Conservation (phyloP, 2,888 invertebrate species). For the Gandaritis pyraliata region DNA sequence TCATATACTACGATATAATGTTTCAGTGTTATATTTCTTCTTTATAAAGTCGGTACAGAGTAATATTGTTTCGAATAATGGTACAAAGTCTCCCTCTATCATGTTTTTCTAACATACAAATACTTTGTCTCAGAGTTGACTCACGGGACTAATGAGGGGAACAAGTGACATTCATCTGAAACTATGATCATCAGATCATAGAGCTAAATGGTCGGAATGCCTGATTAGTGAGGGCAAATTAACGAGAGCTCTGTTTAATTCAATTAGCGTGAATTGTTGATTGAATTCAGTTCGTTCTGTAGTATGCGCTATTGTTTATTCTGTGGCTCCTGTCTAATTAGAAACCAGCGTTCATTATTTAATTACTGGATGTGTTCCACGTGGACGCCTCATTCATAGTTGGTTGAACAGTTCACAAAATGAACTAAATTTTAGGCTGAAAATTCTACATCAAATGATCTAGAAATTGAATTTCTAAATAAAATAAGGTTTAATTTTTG, state of each 20-base stretch:
- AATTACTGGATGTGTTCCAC: conserved; percentile 39
- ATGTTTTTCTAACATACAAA: no score
- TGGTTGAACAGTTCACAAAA: conserved; percentile 6
- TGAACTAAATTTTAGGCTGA: no score
- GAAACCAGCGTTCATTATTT: conserved; percentile 26
- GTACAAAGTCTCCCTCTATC: no score
- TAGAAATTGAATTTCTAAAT: not conserved
- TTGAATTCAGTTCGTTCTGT: conserved; percentile 36
- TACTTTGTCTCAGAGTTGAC: conserved; percentile 2
- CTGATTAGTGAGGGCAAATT: conserved; percentile 34
- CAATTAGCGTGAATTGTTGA: conserved; percentile 37
- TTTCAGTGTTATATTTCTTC: no score
- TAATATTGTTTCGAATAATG: no score
- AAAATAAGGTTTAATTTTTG: not conserved
- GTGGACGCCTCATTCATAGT: conserved; percentile 14
- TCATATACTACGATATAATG: no score
- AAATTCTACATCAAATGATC: no score
- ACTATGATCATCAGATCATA: conserved; percentile 25
- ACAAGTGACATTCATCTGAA: conserved; percentile 22
- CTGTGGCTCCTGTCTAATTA: conserved; percentile 31
- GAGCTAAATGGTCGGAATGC: conserved; percentile 27
- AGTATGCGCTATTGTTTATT: conserved; percentile 11
- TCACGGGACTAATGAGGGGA: conserved; percentile 7
- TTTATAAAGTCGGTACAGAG: no score
- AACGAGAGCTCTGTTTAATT: conserved; percentile 37